phyloP scores from a whole-genome alignment of 2,797 vertebrate species.

The Carapus acus region DNA sequence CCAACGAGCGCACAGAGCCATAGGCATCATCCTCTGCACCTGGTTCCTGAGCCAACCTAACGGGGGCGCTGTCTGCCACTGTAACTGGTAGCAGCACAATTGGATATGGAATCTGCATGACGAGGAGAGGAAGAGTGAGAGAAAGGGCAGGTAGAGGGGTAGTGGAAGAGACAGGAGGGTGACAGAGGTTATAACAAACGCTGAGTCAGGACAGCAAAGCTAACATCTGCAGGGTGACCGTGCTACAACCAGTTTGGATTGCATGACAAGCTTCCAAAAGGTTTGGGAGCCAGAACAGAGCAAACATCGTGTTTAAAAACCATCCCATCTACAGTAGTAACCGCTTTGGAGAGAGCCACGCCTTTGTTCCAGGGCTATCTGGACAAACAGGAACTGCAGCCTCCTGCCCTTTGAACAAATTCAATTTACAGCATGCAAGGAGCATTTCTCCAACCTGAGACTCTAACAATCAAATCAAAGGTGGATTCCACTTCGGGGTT shows the following conservation, averaged over 20 bases:
- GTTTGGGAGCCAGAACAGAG: no score
- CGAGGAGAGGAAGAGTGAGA: background rate
- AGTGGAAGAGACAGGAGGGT: background rate
- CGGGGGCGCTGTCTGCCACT: conserved; percentile 34
- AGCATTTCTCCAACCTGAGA: conserved; percentile 38
- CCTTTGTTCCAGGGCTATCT: no score
- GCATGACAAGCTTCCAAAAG: no score
- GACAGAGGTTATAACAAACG: no score
- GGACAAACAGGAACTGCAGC: conserved; percentile 23
- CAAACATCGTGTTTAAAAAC: no score
- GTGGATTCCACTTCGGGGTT: conserved; percentile 60
- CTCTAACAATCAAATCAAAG: conserved; percentile 59
- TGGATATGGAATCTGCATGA: conserved; percentile 52
- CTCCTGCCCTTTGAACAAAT: conserved; percentile 40
- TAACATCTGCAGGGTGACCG: conserved; percentile 13
- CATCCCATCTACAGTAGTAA: no score
- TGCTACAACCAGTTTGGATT: conserved; percentile 20
- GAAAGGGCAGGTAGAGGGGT: background rate
- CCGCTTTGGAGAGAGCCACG: no score
- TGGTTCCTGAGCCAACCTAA: conserved; percentile 38
- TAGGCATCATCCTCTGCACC: conserved; percentile 58
- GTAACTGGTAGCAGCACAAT: conserved; percentile 22
- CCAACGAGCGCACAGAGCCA: conserved; percentile 47
- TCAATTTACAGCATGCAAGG: conserved; percentile 38
- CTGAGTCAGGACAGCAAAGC: background rate